A percentile compares a stretch with the other conserved stretches of the same genome.
These are phyloP conservation scores for Sipha flava DNA, from an alignment of 1,140 invertebrate species.

Conservation along the genomic window DNA sequence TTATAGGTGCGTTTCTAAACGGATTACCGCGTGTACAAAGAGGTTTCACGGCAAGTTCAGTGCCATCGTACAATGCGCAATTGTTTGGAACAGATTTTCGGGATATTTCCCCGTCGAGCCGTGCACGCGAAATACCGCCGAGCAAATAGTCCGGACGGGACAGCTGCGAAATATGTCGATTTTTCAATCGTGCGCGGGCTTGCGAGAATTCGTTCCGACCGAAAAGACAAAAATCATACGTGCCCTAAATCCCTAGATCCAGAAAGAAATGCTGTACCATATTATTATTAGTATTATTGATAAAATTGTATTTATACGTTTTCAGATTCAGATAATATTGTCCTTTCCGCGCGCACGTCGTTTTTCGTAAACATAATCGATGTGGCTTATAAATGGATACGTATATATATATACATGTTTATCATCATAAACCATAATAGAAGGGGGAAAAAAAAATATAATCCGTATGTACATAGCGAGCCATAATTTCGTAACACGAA, in stretches of 20 bases:
- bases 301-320: background rate
- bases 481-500: too few species aligned
- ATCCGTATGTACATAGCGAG: too few species aligned
- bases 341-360: background rate
- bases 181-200: background rate
- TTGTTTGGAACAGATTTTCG: slow-evolving; percentile 25
- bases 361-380: background rate
- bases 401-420: too few species aligned
- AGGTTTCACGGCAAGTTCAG: background rate
- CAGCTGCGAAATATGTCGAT: background rate
- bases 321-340: background rate
- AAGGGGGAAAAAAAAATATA: too few species aligned
- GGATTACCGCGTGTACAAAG: slow-evolving; percentile 23
- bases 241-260: background rate
- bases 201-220: slow-evolving; percentile 14
- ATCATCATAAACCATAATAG: too few species aligned
- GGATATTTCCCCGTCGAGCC: background rate
- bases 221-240: background rate
- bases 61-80: background rate
- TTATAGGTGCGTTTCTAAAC: slow-evolving; percentile 20
- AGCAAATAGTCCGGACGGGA: background rate
- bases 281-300: background rate
- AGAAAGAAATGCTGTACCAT: background rate
- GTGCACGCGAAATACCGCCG: slow-evolving; percentile 5
- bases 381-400: too few species aligned